phyloP scores from a whole-genome alignment of 2,888 invertebrate genomes.

The Pyrrhia umbra region DNA sequence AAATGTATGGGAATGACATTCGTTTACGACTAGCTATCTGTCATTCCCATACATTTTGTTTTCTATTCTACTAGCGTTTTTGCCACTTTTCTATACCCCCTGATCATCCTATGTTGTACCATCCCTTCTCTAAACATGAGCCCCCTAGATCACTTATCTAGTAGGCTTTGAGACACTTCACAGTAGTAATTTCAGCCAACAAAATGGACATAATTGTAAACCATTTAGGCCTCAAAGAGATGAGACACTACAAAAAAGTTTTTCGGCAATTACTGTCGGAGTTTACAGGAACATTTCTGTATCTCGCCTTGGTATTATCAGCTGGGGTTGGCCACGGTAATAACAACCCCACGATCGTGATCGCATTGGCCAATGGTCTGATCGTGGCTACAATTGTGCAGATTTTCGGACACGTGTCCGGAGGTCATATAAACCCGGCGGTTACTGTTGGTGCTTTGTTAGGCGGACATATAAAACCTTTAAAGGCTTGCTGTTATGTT shows the following conservation, averaged over 20 bases:
- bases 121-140: background rate
- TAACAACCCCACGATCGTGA: constrained; percentile 29
- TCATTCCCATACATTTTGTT: no score
- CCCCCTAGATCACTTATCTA: constrained; percentile 32
- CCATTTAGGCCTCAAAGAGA: constrained; percentile 57
- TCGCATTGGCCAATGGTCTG: constrained; percentile 61
- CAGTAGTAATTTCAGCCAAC: background rate
- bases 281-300: constrained; percentile 64
- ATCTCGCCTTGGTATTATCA: constrained; percentile 55
- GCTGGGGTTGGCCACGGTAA: constrained; percentile 26
- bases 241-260: constrained; percentile 50
- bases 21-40: no score
- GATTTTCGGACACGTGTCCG: constrained; percentile 66
- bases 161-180: constrained; percentile 7
- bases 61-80: no score
- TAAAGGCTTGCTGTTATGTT: constrained; percentile 67
- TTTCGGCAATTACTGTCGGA: constrained; percentile 65
- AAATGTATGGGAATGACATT: no score
- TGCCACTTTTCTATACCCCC: no score
- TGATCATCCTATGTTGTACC: background rate
- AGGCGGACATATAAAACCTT: constrained; percentile 62
- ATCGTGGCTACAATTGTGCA: constrained; percentile 61
- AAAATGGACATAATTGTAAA: constrained; percentile 41
- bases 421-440: constrained; percentile 70
- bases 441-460: constrained; percentile 64